A percentile compares a stretch with the other conserved stretches of the same genome.
phyloP scores from a whole-genome alignment of 2,113 vertebrate species.

The Halcyon senegalensis region DNA sequence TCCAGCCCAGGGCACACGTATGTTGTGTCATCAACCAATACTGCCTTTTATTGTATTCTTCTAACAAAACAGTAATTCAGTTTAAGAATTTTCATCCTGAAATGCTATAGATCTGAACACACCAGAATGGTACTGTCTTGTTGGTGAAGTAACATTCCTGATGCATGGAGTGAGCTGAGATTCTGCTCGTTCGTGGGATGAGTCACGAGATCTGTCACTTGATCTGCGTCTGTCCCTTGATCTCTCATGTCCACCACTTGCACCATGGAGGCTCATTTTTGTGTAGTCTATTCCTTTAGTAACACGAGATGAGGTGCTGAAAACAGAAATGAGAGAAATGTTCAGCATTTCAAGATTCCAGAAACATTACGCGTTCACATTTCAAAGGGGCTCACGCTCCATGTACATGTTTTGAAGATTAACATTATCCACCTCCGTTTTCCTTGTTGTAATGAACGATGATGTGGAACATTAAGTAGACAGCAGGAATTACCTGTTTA shows the following conservation, averaged over 20 bases:
- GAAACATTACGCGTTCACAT: background rate
- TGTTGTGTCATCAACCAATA: background rate
- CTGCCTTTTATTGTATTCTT: background rate
- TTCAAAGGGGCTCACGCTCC: background rate
- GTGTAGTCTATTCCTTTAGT: constrained; percentile 82
- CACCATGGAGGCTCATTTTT: constrained; percentile 95
- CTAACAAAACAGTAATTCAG: background rate
- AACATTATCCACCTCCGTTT: background rate
- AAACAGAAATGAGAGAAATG: background rate
- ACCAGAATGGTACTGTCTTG: constrained; percentile 92
- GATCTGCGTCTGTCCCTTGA: constrained; percentile 95
- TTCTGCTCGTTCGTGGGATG: constrained; percentile 94
- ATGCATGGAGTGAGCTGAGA: constrained; percentile 98
- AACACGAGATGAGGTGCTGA: constrained; percentile 81
- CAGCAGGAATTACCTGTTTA: background rate
- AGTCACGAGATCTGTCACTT: constrained; percentile 95
- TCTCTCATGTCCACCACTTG: constrained; percentile 89
- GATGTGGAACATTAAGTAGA: background rate
- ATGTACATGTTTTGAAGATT: background rate
- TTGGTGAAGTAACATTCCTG: constrained; percentile 96
- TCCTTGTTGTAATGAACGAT: background rate
- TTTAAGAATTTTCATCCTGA: background rate
- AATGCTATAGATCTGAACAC: constrained; percentile 50
- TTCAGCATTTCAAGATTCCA: background rate
- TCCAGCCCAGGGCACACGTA: background rate